phyloP scores from a whole-genome alignment of 2,888 invertebrate genomes.

The Geotrupes spiniger region DNA sequence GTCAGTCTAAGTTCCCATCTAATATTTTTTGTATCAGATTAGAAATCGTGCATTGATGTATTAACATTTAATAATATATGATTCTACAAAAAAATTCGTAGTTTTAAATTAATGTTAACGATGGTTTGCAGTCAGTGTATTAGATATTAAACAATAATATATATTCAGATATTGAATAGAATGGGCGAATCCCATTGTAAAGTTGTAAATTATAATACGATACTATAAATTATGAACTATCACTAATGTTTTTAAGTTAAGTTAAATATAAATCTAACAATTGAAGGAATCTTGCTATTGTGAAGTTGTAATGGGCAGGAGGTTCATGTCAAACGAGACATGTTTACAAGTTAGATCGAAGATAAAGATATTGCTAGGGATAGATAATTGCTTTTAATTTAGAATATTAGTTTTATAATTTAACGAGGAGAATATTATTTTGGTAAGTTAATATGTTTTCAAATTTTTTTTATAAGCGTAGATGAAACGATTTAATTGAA shows the following conservation, averaged over 20 bases:
- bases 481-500: not conserved
- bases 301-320: slow-evolving; percentile 1
- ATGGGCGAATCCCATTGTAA: too few species aligned
- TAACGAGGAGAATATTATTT: slow-evolving; percentile 1
- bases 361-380: slow-evolving; percentile 36
- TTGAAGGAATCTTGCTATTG: too few species aligned
- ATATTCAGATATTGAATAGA: too few species aligned
- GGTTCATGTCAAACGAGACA: not conserved
- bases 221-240: too few species aligned
- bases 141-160: slow-evolving; percentile 7
- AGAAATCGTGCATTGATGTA: too few species aligned
- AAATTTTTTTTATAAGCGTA: slow-evolving; percentile 5
- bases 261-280: slow-evolving; percentile 1
- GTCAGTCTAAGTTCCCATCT: too few species aligned
- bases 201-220: too few species aligned
- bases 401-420: slow-evolving; percentile 43
- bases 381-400: slow-evolving; percentile 50
- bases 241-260: too few species aligned
- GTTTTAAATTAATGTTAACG: too few species aligned
- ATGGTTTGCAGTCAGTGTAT: not conserved
- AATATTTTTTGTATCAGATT: too few species aligned
- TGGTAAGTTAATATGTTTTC: not conserved
- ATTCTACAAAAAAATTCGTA: not conserved
- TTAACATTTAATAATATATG: not conserved
- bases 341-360: slow-evolving; percentile 3